These are phyloP conservation scores for Liolophura sinensis DNA, from an alignment of 1,140 invertebrate genomes.

Conservation along the genomic window DNA sequence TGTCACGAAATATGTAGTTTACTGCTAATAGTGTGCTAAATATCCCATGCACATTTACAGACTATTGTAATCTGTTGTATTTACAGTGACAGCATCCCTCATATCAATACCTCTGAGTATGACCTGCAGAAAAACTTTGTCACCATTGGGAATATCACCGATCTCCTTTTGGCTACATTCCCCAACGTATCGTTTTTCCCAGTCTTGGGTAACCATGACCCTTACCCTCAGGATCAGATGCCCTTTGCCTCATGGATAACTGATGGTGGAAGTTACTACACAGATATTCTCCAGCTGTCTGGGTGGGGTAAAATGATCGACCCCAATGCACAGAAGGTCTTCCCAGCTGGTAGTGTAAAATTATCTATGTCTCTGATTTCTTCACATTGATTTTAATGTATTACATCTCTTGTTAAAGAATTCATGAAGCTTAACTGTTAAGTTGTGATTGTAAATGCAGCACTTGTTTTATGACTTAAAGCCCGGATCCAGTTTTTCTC, in stretches of 20 bases:
- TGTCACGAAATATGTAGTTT: too few relatives aligned
- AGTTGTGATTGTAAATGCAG: too few relatives aligned
- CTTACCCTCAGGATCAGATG: slow-evolving; percentile 42
- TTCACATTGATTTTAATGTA: too few relatives aligned
- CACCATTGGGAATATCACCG: slow-evolving; percentile 51
- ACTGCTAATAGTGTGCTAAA: too few relatives aligned
- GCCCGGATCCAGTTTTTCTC: too few relatives aligned
- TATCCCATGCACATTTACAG: too few relatives aligned
- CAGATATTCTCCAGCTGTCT: slow-evolving; percentile 39
- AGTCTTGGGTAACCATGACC: slow-evolving; percentile 60
- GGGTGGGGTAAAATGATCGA: slow-evolving; percentile 41
- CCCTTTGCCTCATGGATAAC: slow-evolving; percentile 11
- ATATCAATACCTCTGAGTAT: slow-evolving; percentile 39
- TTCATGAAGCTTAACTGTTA: too few relatives aligned
- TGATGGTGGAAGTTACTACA: slow-evolving; percentile 38
- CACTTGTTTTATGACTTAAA: too few relatives aligned
- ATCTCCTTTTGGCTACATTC: slow-evolving; percentile 41
- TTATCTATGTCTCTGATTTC: too few relatives aligned
- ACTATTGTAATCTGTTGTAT: not conserved
- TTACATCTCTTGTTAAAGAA: too few relatives aligned
- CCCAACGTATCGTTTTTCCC: slow-evolving; percentile 51
- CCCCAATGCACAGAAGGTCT: not conserved
- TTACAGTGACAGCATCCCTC: slow-evolving; percentile 57
- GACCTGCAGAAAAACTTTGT: slow-evolving; percentile 35
- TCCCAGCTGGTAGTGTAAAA: too few relatives aligned